Percentiles rank a stretch among this genome's conserved stretches.
These are phyloP conservation scores for Belgica antarctica DNA, from an alignment of 2,888 invertebrate species.

Conservation along the genomic window DNA sequence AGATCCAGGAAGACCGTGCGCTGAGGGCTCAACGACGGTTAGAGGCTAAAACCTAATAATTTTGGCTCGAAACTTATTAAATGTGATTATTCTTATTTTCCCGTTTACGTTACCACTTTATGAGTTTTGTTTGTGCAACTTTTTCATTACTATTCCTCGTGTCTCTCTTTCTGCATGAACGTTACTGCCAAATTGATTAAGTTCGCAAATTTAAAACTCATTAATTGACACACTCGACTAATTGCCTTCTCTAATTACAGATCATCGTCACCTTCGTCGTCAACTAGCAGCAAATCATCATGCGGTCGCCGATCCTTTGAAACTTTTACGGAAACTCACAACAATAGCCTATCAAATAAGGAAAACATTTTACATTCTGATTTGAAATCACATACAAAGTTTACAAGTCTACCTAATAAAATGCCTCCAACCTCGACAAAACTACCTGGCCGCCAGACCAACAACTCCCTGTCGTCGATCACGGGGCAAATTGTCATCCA, in stretches of 20 bases:
- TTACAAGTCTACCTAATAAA: conserved; percentile 37
- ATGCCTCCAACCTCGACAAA: conserved; percentile 55
- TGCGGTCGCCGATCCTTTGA: not conserved
- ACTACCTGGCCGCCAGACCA: conserved; percentile 73
- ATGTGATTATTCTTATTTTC: conserved; percentile 46
- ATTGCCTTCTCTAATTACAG: not conserved
- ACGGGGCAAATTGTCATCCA: conserved; percentile 80
- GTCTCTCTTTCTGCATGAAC: not conserved
- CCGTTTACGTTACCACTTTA: not conserved
- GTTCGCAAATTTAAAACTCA: too few relatives aligned
- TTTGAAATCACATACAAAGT: too few relatives aligned
- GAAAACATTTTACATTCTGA: conserved; percentile 25
- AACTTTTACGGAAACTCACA: conserved; percentile 9
- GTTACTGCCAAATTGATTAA: too few relatives aligned
- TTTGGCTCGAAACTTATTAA: conserved; percentile 47
- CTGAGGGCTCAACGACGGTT: conserved; percentile 60
- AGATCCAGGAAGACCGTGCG: conserved; percentile 48
- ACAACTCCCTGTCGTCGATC: conserved; percentile 79
- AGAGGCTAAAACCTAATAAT: conserved; percentile 48
- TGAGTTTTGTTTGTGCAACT: not conserved
- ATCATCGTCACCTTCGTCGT: not conserved
- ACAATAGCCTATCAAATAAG: conserved; percentile 15
- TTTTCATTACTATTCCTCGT: not conserved
- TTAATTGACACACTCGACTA: too few relatives aligned
- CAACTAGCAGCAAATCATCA: not conserved